phyloP scores from a whole-genome alignment of 2,113 vertebrate species.

The Hipposideros armiger region DNA sequence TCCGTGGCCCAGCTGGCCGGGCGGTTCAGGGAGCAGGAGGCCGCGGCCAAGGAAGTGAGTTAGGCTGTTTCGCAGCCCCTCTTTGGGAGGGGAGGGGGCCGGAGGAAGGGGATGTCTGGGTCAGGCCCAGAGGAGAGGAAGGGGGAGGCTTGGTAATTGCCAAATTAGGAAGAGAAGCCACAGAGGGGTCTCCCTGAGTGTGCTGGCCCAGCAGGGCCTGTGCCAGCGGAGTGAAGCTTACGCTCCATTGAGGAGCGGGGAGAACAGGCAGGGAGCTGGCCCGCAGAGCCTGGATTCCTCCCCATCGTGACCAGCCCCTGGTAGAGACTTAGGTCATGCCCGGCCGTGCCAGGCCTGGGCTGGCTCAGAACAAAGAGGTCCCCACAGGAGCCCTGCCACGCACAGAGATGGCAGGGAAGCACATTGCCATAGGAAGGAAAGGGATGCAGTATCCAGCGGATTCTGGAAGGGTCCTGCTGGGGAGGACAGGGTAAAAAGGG shows the following conservation, averaged over 20 bases:
- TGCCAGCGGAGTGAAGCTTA: not conserved
- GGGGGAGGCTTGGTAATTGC: not conserved
- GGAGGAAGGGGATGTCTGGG: constrained; percentile 40
- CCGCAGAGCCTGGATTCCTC: not conserved
- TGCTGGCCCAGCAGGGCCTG: not conserved
- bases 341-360: not conserved
- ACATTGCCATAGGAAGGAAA: not conserved
- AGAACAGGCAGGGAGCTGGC: too few species aligned
- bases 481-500: not conserved
- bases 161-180: constrained; percentile 72
- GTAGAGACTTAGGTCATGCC: not conserved
- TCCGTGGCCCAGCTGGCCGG: constrained; percentile 90
- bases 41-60: constrained; percentile 88
- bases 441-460: not conserved
- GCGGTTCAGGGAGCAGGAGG: constrained; percentile 88
- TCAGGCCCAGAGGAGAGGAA: not conserved
- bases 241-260: not conserved
- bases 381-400: not conserved
- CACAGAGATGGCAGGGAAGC: not conserved
- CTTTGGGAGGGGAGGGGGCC: not conserved
- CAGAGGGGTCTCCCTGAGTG: constrained; percentile 62
- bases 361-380: not conserved
- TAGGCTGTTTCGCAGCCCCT: not conserved
- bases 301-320: not conserved
- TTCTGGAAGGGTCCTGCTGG: not conserved